Base-by-base conservation (phyloP, 2,888 invertebrate species). In the Stenodema calcarata region DNA sequence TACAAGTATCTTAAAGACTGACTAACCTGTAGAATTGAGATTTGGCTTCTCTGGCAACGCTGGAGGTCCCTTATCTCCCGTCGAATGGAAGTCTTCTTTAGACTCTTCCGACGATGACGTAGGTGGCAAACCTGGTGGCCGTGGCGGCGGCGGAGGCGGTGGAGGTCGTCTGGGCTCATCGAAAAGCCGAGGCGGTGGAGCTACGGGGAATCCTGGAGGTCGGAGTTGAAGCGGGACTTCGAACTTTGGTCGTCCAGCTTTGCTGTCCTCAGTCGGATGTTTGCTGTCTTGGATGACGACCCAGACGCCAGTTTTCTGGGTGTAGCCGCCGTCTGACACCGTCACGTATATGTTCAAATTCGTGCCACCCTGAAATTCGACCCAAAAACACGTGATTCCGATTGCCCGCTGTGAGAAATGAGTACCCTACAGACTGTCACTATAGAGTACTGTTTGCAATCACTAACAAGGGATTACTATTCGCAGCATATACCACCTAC, bases 261-360 rank as follows among this genome's bases (percentile, higher is more conserved):
- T 14, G 87, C 88, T 30, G 88, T 89, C 90, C 89, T 90, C 90
- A 81, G 90, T 16, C 0, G 70, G 90, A 35, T 89, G 90, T 70
- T 91, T 90, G 50, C 91, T 90, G 89, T 92, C 92, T 78, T 92
- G 90, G 88, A 95, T 94, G 89, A 93, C 93, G 14, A 94, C 94
- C 90, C 92, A 93, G n/a, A 95, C 94, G 91, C 95, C 95, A 78
- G 92, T 93, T 91, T 95, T 95, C 1, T 94, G 93, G 7, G 92
- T 92, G 76, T 94, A 91, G 87, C 93, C 92, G 6, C 95, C 95
- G 90, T 95, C 94, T 27, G 92, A 93, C 18, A 94, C 94, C 0
- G 94, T 95, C 82, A 95, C 94, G 91, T 94, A 95, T 23, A 95
- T 91, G 89, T 93, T 93, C 89, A 95, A 93, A 89, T 93, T 93